Evolutionary conservation across 2,797 vertebrate genomes (phyloP).

Genomic region (Diceros bicornis): DNA sequence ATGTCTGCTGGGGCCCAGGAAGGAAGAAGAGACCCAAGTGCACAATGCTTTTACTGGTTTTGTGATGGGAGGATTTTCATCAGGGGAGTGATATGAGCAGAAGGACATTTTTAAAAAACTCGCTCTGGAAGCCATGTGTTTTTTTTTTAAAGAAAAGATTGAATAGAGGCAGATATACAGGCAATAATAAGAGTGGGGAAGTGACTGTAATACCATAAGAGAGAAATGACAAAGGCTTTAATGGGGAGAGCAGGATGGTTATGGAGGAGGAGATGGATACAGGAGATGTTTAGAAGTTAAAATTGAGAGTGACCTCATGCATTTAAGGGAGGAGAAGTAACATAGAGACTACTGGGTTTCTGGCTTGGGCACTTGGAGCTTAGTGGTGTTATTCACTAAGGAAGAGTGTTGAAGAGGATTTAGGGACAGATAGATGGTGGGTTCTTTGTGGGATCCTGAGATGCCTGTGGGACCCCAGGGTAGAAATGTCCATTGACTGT

Average conservation of each 20-base stretch:
- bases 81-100: not conserved
- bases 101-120: not conserved
- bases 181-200: not conserved
- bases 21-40: not conserved
- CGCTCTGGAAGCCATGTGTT: not conserved
- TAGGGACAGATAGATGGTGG: not conserved
- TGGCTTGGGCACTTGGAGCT: not conserved
- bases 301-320: not conserved
- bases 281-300: not conserved
- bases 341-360: not conserved
- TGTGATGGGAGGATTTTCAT: not conserved
- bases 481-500: not conserved
- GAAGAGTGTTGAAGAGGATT: not conserved
- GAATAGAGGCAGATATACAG: not conserved
- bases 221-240: not conserved
- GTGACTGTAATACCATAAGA: not conserved
- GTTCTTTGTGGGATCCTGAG: not conserved
- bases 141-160: not conserved
- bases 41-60: not conserved
- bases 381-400: not conserved
- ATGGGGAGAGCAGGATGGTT: not conserved
- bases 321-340: not conserved
- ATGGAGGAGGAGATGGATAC: not conserved
- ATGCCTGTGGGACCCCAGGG: not conserved
- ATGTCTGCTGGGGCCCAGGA: not conserved